Evolutionary conservation across 2,888 invertebrate species (phyloP), one percentile per base, ranked within the genome.

Genomic region (Cerastis leucographa): DNA sequence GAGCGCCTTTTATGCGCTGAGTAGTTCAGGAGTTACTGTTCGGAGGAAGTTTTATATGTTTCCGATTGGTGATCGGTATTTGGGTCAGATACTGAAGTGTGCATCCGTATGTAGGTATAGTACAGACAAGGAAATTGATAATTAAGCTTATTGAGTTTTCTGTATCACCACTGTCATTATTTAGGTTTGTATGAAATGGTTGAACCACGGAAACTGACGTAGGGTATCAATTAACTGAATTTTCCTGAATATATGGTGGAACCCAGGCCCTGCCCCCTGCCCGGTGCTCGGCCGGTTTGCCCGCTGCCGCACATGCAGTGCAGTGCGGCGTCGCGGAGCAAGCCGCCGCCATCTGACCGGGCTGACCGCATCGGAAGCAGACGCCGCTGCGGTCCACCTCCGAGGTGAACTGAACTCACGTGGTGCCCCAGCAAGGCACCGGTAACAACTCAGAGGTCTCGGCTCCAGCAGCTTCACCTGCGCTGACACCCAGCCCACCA

Each of bases 1-100:
- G 40, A 71, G 71, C 67, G 54, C 54, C 68, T 59, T 61, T 75
- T 70, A 17, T 56, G 12, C 25, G 25, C 25, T 49, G 49, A 14
- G 25, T 22, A 51, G 25, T 42, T 59, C 3, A 12, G 11, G n/a
- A 71, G 46, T 62, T 72, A 22, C 9, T 35, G 54, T 42, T n/a
- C 19, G 6, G 11, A 29, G 22, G 8, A 64, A 46, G 14, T 61
- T 72, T 71, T 44, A 19, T n/a, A 2, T 35, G 35, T 44, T 29
- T n/a, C 9, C 35, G n/a, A 42, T 62, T 44, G 17, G 7, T 61
- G 29, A 35, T 49, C 35, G 14, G 8, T 51, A 4, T 42, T 42
- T 17, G 25, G 22, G 8, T 67, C 49, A 29, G 29, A 67, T 29
- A 22, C 6, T 35, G 35, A 17, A 0, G 35, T 35, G 9, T 11